Evolutionary conservation across 2,797 vertebrate species (phyloP).

Genomic region (Distichodus sexfasciatus): DNA sequence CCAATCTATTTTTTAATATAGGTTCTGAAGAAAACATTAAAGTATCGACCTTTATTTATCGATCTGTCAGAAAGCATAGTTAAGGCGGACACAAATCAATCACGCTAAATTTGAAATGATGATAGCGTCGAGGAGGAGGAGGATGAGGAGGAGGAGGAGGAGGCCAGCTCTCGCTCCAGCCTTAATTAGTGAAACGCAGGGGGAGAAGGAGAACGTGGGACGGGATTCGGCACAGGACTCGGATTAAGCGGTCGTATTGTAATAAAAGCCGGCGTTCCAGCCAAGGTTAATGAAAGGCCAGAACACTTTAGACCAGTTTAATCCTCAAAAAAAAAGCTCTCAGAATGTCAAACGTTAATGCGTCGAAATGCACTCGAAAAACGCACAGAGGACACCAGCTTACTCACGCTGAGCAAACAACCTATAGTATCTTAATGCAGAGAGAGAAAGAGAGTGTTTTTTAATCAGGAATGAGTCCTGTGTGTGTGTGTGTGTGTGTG

Average conservation of each 20-base stretch:
- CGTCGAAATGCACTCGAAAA: conserved; percentile 29
- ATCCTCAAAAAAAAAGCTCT: conserved; percentile 71
- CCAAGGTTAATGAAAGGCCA: conserved; percentile 81
- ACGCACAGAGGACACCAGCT: conserved; percentile 17
- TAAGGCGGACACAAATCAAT: conserved; percentile 95
- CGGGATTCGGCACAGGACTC: too few relatives aligned
- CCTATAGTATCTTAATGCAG: not conserved
- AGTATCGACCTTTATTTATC: conserved; percentile 91
- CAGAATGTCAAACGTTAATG: conserved; percentile 52
- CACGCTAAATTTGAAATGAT: conserved; percentile 93
- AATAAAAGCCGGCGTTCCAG: conserved; percentile 74
- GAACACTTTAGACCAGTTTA: conserved; percentile 68
- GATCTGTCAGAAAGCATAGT: conserved; percentile 88
- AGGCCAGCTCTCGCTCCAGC: conserved; percentile 65
- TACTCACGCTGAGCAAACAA: not conserved
- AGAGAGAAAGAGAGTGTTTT: not conserved
- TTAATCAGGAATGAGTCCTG: conserved; percentile 19
- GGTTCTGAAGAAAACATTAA: conserved; percentile 89
- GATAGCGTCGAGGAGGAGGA: conserved; percentile 75
- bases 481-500: too few relatives aligned
- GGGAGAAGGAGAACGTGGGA: conserved; percentile 69
- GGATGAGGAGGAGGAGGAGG: conserved; percentile 69
- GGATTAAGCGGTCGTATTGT: conserved; percentile 78
- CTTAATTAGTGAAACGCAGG: conserved; percentile 81
- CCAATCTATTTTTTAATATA: conserved; percentile 90